phyloP scores from a whole-genome alignment of 2,888 invertebrate genomes.

The Acleris literana region DNA sequence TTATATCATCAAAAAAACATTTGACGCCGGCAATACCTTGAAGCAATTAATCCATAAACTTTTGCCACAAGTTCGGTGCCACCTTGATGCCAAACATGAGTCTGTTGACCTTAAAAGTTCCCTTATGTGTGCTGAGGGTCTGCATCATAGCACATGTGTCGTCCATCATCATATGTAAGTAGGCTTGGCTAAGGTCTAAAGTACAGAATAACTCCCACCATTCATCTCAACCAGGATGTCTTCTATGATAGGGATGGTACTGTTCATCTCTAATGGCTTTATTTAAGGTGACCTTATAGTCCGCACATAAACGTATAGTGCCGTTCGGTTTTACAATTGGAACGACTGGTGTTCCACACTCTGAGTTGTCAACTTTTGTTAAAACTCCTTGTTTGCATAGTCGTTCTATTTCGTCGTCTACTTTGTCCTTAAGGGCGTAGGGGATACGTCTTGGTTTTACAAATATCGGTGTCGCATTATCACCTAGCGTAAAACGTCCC shows the following conservation, averaged over 20 bases:
- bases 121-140: too few relatives aligned
- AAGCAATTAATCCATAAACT: too few relatives aligned
- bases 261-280: background rate
- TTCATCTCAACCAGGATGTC: too few relatives aligned
- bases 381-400: constrained; percentile 6
- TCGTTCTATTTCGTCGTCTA: background rate
- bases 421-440: background rate
- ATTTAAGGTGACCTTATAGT: background rate
- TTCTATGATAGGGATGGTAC: background rate
- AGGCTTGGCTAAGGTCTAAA: too few relatives aligned
- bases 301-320: background rate
- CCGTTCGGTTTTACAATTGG: background rate
- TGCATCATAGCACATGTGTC: too few relatives aligned
- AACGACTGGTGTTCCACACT: constrained; percentile 1
- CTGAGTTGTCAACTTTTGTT: background rate
- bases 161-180: too few relatives aligned
- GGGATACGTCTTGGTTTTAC: background rate
- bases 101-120: too few relatives aligned
- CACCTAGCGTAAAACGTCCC: background rate
- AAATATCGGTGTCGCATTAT: background rate
- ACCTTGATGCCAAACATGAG: too few relatives aligned
- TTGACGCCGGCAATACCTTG: too few relatives aligned
- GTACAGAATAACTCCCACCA: too few relatives aligned
- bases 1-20: too few relatives aligned
- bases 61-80: too few relatives aligned